Evolutionary conservation across 2,797 vertebrate species (phyloP), one percentile per base, ranked within the genome.

Genomic region (Scolopax rusticola): DNA sequence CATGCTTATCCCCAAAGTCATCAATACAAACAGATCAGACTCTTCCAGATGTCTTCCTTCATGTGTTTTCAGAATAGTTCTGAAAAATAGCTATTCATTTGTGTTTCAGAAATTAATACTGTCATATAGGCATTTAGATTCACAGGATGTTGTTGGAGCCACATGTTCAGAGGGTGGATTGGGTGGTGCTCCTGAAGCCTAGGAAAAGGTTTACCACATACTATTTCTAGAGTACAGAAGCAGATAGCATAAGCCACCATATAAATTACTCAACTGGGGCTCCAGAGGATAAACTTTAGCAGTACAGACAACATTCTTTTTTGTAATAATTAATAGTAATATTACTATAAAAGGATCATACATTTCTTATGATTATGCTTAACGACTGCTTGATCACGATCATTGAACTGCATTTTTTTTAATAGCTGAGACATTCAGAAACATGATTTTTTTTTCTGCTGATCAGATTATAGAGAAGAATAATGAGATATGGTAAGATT

Each of bases 281-380:
- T 81, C 69, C 63, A 16, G 69, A 38, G 68, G 36, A 61, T 91
- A 69, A 84, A 73, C 48, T 33, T 75, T 6, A 73, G n/a, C 51
- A 65, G 63, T 50, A 32, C 76, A 86, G 92, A 80, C 48, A 84
- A 63, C 64, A 75, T 83, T 91, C 17, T 74, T 94, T 94, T 54
- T 20, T 36, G 45, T 41, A 45, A 48, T 81, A 80, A 56, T 79
- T 73, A 68, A 79, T 84, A 67, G 25, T 13, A 87, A 65, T 41
- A 8, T 48, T 40, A 5, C 69, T 24, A 33, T 33, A 47, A 73
- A 70, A 74, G 70, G 30, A 47, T 15, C 2, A 1, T 36, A 2
- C 32, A 11, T 83, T 81, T 61, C 51, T 48, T 61, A 27, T 8
- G 19, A 38, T 47, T 40, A 5, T 53, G 28, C 40, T 70, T 59